Percentiles rank a stretch among this genome's conserved stretches.
These are phyloP conservation scores for Aporrectodea caliginosa DNA, from an alignment of 1,140 invertebrate species.

Conservation along the genomic window DNA sequence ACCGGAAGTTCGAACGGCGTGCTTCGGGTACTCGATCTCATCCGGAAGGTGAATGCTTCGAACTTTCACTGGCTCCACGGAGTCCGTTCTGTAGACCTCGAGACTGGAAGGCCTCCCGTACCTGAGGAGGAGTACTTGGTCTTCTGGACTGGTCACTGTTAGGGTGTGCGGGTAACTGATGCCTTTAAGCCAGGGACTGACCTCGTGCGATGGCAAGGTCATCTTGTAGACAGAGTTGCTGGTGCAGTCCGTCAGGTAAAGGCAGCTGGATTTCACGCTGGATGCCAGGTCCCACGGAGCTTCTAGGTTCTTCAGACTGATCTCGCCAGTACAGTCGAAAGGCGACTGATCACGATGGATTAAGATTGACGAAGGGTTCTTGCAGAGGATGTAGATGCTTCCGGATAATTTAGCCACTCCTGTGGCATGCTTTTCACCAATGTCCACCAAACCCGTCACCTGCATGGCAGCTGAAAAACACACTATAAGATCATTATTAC, in stretches of 20 bases:
- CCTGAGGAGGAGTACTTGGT: not conserved
- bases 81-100: not conserved
- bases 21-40: not conserved
- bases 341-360: not conserved
- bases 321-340: not conserved
- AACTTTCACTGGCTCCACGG: not conserved
- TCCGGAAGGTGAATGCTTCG: not conserved
- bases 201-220: not conserved
- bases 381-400: not conserved
- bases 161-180: not conserved
- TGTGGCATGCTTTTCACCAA: no score
- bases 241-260: not conserved
- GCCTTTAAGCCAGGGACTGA: not conserved
- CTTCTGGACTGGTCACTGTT: not conserved
- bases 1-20: not conserved
- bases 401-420: not conserved
- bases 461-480: no score
- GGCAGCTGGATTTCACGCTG: not conserved
- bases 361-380: not conserved
- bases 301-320: not conserved
- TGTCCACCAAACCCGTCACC: no score
- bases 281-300: not conserved
- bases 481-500: no score
- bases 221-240: not conserved
- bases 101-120: not conserved